A percentile compares a stretch with the other conserved stretches of the same genome.
Conservation (phyloP, 2,888 invertebrate genomes). For the Tromatobia lineatoria region DNA sequence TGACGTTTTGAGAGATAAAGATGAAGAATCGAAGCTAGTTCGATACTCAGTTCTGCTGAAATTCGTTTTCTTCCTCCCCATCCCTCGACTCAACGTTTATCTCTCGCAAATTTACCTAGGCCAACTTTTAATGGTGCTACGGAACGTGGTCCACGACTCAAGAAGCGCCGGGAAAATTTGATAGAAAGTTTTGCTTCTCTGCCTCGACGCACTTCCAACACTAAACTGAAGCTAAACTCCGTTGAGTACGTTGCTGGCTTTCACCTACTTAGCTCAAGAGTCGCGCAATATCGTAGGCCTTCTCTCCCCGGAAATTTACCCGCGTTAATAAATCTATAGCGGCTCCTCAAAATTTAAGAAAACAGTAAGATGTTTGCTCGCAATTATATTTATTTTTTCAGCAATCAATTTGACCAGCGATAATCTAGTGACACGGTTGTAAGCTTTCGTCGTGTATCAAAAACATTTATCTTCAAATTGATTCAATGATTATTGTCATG, state of each 20-base stretch:
- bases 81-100: constrained; percentile 34
- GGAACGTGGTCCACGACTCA: constrained; percentile 47
- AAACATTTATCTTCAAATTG: too few species aligned
- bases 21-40: not conserved
- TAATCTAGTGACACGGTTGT: too few species aligned
- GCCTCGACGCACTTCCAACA: constrained; percentile 20
- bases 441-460: too few species aligned
- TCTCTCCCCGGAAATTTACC: not conserved
- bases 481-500: too few species aligned
- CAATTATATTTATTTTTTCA: constrained; percentile 21
- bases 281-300: constrained; percentile 32
- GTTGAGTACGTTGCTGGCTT: constrained; percentile 11
- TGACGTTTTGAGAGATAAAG: constrained; percentile 22
- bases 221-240: constrained; percentile 51
- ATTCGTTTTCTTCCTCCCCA: constrained; percentile 1
- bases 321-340: constrained; percentile 40
- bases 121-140: constrained; percentile 64
- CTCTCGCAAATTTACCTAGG: constrained; percentile 52
- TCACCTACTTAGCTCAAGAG: constrained; percentile 51
- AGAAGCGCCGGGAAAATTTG: constrained; percentile 44
- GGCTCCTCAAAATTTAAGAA: constrained; percentile 36
- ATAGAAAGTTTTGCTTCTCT: constrained; percentile 54
- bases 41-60: constrained; percentile 26
- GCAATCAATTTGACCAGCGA: too few species aligned
- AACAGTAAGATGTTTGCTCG: constrained; percentile 13